Conservation (phyloP, 2,113 vertebrate species). For the Peromyscus californicus region DNA sequence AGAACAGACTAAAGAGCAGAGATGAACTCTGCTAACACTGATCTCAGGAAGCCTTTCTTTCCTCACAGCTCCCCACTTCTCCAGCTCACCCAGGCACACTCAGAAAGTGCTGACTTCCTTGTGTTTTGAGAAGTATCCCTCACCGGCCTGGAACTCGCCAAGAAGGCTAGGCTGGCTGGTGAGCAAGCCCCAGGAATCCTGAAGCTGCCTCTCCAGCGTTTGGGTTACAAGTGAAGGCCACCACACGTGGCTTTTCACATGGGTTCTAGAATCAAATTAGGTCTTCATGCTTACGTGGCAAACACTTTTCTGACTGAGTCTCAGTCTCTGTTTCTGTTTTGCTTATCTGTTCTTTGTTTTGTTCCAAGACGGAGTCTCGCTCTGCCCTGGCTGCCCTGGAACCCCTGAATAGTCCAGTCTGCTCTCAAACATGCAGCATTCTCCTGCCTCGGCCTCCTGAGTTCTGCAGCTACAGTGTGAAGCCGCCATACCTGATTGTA, state of each 20-base stretch:
- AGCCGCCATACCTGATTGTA: rapidly evolving
- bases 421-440: background rate
- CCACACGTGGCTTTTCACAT: too few species aligned
- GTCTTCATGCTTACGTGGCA: background rate
- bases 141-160: background rate
- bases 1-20: background rate
- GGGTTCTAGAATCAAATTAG: background rate
- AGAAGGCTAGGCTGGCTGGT: background rate
- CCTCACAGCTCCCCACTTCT: background rate
- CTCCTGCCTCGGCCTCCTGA: background rate
- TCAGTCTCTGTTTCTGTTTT: background rate
- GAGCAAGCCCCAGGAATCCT: background rate
- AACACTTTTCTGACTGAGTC: background rate
- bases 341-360: background rate
- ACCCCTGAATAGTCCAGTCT: background rate
- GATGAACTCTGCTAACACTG: background rate
- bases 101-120: rapidly evolving
- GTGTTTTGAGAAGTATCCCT: background rate
- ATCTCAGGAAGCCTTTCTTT: background rate
- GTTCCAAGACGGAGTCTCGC: background rate
- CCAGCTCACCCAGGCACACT: background rate
- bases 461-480: background rate
- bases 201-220: background rate
- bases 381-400: background rate
- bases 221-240: background rate